A percentile compares a stretch with the other conserved stretches of the same genome.
Evolutionary conservation across 2,888 invertebrate species (phyloP).

Genomic region (Polydrusus tereticollis): DNA sequence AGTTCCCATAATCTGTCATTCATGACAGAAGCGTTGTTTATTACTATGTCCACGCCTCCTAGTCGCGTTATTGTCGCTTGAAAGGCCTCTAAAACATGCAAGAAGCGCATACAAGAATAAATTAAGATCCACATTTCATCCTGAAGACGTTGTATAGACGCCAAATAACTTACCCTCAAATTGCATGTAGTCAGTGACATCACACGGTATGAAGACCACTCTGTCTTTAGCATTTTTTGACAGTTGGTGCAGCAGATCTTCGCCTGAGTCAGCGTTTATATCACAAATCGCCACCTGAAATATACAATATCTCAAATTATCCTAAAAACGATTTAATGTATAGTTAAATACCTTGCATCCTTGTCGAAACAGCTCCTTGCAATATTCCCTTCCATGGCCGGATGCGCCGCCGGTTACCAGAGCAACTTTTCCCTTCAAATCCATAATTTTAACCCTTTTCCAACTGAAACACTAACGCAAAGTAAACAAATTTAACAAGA

Average conservation of each 20-base stretch:
- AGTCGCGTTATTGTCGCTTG: slow-evolving; percentile 79
- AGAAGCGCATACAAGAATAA: neutral
- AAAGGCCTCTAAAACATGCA: slow-evolving; percentile 76
- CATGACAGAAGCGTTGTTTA: slow-evolving; percentile 67
- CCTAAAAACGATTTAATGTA: neutral
- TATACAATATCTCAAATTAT: neutral
- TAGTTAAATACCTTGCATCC: slow-evolving; percentile 75
- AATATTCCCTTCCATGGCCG: slow-evolving; percentile 80
- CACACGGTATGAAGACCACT: slow-evolving; percentile 80
- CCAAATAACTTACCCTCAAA: slow-evolving; percentile 80
- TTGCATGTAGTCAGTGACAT: slow-evolving; percentile 83
- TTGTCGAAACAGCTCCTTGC: slow-evolving; percentile 78
- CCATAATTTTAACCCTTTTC: slow-evolving; percentile 68
- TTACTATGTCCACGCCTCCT: slow-evolving; percentile 81
- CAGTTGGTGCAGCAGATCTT: slow-evolving; percentile 76
- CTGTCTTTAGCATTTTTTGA: slow-evolving; percentile 78
- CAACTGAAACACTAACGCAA: neutral
- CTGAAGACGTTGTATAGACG: no score
- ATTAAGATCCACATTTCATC: no score
- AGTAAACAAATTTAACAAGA: neutral
- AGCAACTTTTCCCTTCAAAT: slow-evolving; percentile 81
- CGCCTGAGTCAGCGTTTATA: slow-evolving; percentile 78
- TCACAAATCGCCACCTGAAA: slow-evolving; percentile 79
- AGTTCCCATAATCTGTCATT: slow-evolving; percentile 64
- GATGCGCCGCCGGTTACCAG: slow-evolving; percentile 81